phyloP scores from a whole-genome alignment of 1,140 invertebrate species.

The Cryptotermes secundus region DNA sequence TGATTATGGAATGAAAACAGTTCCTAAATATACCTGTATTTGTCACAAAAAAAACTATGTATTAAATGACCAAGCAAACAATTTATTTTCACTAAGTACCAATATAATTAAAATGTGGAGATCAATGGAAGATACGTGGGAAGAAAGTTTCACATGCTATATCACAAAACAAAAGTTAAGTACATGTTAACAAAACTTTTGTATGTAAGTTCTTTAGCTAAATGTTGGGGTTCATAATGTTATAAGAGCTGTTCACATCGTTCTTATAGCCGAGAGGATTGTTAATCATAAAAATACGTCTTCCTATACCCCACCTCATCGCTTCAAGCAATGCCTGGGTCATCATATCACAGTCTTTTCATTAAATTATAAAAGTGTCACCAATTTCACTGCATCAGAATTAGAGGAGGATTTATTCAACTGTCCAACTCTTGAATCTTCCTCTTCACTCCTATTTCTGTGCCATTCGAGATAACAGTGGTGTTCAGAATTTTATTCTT shows the following conservation, averaged over 20 bases:
- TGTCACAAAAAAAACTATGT: neutral
- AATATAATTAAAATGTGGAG: neutral
- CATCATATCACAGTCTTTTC: no score
- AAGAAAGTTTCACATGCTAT: neutral
- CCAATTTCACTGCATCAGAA: no score
- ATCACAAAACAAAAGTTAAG: neutral
- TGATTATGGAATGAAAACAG: neutral
- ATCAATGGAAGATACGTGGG: neutral
- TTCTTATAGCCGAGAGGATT: no score
- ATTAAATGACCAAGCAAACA: neutral
- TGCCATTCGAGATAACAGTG: neutral
- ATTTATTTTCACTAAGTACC: neutral
- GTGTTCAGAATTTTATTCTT: constrained; percentile 8
- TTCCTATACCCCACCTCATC: no score
- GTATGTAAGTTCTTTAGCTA: neutral
- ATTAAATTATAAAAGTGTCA: no score
- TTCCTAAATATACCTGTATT: neutral
- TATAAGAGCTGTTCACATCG: no score
- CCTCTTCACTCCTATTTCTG: constrained; percentile 5
- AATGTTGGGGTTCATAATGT: no score
- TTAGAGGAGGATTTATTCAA: neutral
- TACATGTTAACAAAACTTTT: neutral
- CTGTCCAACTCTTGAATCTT: constrained; percentile 25
- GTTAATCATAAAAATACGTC: no score
- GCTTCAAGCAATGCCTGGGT: no score